Evolutionary conservation across 2,888 invertebrate species (phyloP), one percentile per base, ranked within the genome.

Genomic region (Clunio marinus): DNA sequence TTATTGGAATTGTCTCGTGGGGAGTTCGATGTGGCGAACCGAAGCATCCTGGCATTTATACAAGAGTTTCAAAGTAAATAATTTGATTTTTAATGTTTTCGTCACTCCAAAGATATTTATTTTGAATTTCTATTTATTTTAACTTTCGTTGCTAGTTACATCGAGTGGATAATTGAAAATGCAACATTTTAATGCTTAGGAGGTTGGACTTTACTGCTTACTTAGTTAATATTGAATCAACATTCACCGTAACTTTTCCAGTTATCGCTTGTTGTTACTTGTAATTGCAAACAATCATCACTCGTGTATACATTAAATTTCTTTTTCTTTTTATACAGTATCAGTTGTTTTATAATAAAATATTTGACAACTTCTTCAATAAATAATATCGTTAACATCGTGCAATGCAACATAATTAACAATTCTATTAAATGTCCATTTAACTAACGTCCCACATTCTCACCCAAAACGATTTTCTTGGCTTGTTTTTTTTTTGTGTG

Each of bases 1-100:
- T 83, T 27, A 82, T 91, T 55, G 93, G 93, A 1, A 82, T 94
- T 68, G 93, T 93, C 0, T 92, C 92, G 0, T 93, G 91, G 91
- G 93, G 93, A 13, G 82, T 90, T 37, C 83, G 87, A 1, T 94
- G 93, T 74, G 93, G 91, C 0, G 85, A 87, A 71, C 82, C 84
- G 22, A 84, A 83, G 59, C 86, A 84, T 70, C 93, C 93, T 0
- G 93, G 93, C 1, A 81, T 93, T 28, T 93, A 93, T 75, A 87
- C 89, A 0, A 81, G 87, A 35, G 89, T 93, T 24, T 85, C 83
- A 71, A 82, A 83, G 71, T 89, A n/a, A n/a, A n/a, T n/a, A n/a
- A n/a, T n/a, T n/a, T n/a, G n/a, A n/a, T n/a, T n/a, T n/a, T n/a
- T n/a, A n/a, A n/a, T n/a, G 85, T 76, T 78, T 89, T 25, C 82